Percentiles rank a stretch among this genome's conserved stretches.
phyloP scores from a whole-genome alignment of 2,888 invertebrate species.

The Sericinus montela region DNA sequence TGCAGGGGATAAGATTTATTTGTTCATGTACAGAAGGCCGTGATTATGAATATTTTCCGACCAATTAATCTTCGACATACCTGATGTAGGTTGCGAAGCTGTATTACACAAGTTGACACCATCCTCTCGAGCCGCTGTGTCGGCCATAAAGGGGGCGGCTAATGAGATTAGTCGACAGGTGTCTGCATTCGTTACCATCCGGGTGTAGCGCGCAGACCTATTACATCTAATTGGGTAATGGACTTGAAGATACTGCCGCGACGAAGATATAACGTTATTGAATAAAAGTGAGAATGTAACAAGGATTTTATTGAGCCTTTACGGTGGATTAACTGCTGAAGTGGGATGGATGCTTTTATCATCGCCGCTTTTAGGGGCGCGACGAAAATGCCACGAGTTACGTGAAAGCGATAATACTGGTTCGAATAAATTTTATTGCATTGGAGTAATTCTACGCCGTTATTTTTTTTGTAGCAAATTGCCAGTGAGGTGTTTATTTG shows the following conservation, averaged over 20 bases:
- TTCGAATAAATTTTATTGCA: constrained; percentile 15
- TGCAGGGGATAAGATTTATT: neutral
- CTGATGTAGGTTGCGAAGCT: neutral
- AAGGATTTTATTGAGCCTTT: constrained; percentile 21
- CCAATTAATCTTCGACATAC: constrained; percentile 6
- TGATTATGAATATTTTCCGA: neutral
- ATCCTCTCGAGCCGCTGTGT: constrained; percentile 19
- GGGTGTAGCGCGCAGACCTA: constrained; percentile 28
- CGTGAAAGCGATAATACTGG: constrained; percentile 15
- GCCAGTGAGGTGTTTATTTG: neutral
- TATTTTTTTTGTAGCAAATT: neutral
- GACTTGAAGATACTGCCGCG: constrained; percentile 24
- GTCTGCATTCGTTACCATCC: constrained; percentile 51
- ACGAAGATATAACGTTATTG: constrained; percentile 23
- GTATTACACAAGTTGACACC: constrained; percentile 20
- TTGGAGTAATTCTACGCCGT: neutral
- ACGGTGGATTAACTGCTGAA: constrained; percentile 19
- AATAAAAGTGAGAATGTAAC: constrained; percentile 21
- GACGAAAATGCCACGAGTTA: constrained; percentile 13
- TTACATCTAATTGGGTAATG: constrained; percentile 56
- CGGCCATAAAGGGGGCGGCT: constrained; percentile 32
- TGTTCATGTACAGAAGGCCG: neutral
- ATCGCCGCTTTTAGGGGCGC: constrained; percentile 4
- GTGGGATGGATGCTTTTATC: constrained; percentile 15
- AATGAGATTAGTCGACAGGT: constrained; percentile 53